Evolutionary conservation across 2,888 invertebrate species (phyloP), one percentile per base, ranked within the genome.

Genomic region (Cremastobaeus sp.): DNA sequence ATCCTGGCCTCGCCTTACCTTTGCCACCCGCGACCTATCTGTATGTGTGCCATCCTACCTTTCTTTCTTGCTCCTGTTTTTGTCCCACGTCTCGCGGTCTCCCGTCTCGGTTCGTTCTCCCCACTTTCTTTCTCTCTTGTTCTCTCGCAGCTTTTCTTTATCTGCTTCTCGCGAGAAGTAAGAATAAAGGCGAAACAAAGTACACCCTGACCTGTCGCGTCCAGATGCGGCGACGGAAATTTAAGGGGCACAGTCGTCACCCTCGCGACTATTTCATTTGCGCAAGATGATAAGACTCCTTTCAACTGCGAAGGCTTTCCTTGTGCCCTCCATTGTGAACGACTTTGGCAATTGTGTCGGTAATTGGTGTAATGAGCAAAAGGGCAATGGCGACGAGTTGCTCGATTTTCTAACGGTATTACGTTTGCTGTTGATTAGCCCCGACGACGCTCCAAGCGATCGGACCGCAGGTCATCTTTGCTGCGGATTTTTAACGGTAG

Each of bases 131-230:
- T 37, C 9, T 35, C 5, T 20, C 3, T 3, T 14, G 3, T 12
- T 14, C 28, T 37, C 11, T 30, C 48, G 11, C 15, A n/a, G n/a
- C n/a, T 28, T 28, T 3, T 21, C 32, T 28, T 14, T 37, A 25
- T 25, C 60, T 50, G n/a, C 60, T 54, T 69, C 48, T 60, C 45
- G n/a, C 59, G 39, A 30, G 39, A 39, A 28, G 12, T 32, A 28
- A 52, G 52, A 54, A 50, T 25, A 52, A 41, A 45, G 37, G 11
- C 50, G 65, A 59, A 60, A 68, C 48, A 66, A 73, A 73, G 66
- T 55, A 37, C 59, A 52, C 59, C 48, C 47, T 65, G 72, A 59
- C 65, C 54, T 69, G 68, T 64, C 68, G 74, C 48, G 62, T 65
- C 64, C 69, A 74, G 74, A 64, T 68, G 68, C 57, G 62, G 68